Conservation (phyloP, 2,113 vertebrate species). For the Toxostoma redivivum region DNA sequence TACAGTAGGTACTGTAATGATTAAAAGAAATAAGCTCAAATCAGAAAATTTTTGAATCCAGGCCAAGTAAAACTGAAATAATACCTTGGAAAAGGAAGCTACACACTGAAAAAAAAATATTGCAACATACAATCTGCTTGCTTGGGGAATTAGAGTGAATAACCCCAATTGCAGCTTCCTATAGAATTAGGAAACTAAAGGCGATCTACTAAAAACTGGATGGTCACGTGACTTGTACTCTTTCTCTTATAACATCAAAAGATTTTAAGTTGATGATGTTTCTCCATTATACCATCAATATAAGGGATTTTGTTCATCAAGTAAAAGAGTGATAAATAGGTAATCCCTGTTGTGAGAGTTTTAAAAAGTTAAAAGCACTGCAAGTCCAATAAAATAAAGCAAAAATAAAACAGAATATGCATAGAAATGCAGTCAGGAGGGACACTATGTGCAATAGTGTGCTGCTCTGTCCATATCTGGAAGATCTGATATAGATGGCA, state of each 20-base stretch:
- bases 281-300: background rate
- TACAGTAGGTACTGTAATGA: background rate
- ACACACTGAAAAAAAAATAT: background rate
- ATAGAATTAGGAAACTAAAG: background rate
- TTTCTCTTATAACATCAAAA: background rate
- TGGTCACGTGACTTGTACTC: background rate
- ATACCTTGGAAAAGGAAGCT: background rate
- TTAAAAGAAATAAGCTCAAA: background rate
- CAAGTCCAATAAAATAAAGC: background rate
- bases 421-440: background rate
- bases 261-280: background rate
- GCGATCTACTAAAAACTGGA: background rate
- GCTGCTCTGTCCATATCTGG: background rate
- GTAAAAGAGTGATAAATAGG: background rate
- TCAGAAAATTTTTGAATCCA: background rate
- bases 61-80: background rate
- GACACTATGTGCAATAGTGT: background rate
- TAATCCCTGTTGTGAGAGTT: background rate
- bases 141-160: background rate
- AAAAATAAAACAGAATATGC: background rate
- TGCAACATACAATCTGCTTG: background rate
- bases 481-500: background rate
- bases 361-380: background rate
- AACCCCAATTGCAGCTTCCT: background rate
- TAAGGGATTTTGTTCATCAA: background rate